A percentile compares a stretch with the other conserved stretches of the same genome.
phyloP scores from a whole-genome alignment of 2,888 invertebrate genomes.

The Anthrax anthrax region DNA sequence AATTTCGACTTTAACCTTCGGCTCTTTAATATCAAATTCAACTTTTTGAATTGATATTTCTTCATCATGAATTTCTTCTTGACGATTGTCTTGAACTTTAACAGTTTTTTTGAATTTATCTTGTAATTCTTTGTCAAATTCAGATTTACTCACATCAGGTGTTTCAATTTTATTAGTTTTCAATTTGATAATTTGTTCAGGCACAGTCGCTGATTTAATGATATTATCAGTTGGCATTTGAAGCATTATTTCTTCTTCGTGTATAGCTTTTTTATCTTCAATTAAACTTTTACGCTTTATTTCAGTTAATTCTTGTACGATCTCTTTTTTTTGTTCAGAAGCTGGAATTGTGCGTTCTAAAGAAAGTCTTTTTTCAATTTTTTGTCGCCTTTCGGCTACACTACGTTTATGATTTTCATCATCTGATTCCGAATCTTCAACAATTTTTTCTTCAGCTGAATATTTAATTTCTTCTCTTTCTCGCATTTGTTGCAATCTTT shows the following conservation, averaged over 20 bases:
- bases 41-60: not conserved
- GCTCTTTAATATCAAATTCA: not conserved
- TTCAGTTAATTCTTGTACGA: slow-evolving; percentile 55
- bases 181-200: slow-evolving; percentile 33
- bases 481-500: slow-evolving; percentile 32
- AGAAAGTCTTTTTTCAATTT: slow-evolving; percentile 58
- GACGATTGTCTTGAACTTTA: slow-evolving; percentile 17
- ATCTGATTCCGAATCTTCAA: slow-evolving; percentile 46
- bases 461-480: slow-evolving; percentile 59
- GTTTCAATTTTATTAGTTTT: slow-evolving; percentile 32
- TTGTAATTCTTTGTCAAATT: slow-evolving; percentile 32
- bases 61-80: slow-evolving; percentile 16
- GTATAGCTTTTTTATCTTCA: slow-evolving; percentile 34
- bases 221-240: slow-evolving; percentile 34
- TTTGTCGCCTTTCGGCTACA: slow-evolving; percentile 61
- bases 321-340: slow-evolving; percentile 58
- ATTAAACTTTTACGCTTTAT: slow-evolving; percentile 49
- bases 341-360: slow-evolving; percentile 54
- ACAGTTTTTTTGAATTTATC: slow-evolving; percentile 31
- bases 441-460: slow-evolving; percentile 63
- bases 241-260: slow-evolving; percentile 34
- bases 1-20: not conserved
- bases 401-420: slow-evolving; percentile 53
- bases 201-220: slow-evolving; percentile 28
- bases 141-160: slow-evolving; percentile 28